Evolutionary conservation across 92 coral and sea anemone genomes (phyloP).

Genomic region (Metridium senile): DNA sequence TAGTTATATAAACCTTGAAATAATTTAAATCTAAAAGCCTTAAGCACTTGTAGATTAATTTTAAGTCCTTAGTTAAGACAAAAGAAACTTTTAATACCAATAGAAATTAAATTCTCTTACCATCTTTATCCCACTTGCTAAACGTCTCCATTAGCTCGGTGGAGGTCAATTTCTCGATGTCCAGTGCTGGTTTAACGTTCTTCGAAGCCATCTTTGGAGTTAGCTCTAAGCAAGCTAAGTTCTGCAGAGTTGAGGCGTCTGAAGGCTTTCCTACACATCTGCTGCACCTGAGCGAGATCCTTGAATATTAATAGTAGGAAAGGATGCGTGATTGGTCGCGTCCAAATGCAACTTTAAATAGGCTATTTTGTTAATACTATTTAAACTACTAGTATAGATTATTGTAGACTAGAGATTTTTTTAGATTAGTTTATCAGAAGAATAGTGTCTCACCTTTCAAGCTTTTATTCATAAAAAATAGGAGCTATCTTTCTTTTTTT

Average conservation of each 20-base stretch:
- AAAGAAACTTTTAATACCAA: not conserved
- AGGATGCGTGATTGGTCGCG: not conserved
- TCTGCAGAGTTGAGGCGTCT: not conserved
- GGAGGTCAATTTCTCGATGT: conserved; percentile 68
- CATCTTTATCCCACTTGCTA: conserved; percentile 80
- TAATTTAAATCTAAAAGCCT: no score
- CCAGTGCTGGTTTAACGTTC: conserved; percentile 8
- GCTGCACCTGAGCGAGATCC: no score
- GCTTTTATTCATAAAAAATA: no score
- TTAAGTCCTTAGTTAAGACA: no score
- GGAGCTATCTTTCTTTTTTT: no score
- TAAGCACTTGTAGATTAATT: no score
- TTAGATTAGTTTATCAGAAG: no score
- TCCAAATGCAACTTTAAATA: not conserved
- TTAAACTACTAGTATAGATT: not conserved
- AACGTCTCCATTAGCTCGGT: conserved; percentile 79
- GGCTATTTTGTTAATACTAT: not conserved
- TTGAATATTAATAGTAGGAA: not conserved
- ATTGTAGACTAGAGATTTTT: not conserved
- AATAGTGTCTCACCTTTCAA: no score
- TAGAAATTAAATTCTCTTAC: conserved; percentile 34
- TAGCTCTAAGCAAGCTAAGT: not conserved
- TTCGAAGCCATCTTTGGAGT: conserved; percentile 13
- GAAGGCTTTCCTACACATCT: no score
- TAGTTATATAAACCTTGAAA: no score